Percentiles rank a stretch among this genome's conserved stretches.
Conservation (phyloP, 1,140 invertebrate species). For the Lepidurus apus region DNA sequence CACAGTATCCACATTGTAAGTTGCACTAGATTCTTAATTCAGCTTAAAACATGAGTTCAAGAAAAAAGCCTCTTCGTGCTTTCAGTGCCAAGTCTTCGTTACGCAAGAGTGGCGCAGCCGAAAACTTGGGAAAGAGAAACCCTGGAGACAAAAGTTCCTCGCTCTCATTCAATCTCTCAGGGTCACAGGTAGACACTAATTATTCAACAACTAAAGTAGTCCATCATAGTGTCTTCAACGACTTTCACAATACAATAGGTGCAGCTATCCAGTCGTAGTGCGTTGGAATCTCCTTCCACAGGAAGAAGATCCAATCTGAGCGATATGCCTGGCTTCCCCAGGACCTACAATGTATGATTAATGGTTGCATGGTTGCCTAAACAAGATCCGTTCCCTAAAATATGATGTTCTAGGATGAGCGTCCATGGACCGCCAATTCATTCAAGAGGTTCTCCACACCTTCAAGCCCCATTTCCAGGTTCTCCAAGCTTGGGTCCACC, state of each 20-base stretch:
- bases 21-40: background rate
- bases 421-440: background rate
- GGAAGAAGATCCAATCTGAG: conserved; percentile 4
- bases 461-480: background rate
- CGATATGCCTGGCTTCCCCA: background rate
- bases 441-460: background rate
- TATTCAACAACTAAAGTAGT: background rate
- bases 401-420: background rate
- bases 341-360: background rate
- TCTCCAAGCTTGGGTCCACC: background rate
- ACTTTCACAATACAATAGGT: background rate
- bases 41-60: background rate
- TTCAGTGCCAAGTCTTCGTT: background rate
- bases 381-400: too few species aligned
- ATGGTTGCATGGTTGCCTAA: background rate
- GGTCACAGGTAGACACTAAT: background rate
- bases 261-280: background rate
- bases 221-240: background rate
- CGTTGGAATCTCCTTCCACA: background rate
- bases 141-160: background rate
- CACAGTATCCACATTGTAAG: too few species aligned
- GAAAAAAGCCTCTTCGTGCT: background rate
- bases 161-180: background rate
- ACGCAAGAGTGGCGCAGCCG: background rate
- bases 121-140: background rate